Percentiles rank a stretch among this genome's conserved stretches.
phyloP scores from a whole-genome alignment of 2,113 vertebrate genomes.

The Micronycteris hirsuta region DNA sequence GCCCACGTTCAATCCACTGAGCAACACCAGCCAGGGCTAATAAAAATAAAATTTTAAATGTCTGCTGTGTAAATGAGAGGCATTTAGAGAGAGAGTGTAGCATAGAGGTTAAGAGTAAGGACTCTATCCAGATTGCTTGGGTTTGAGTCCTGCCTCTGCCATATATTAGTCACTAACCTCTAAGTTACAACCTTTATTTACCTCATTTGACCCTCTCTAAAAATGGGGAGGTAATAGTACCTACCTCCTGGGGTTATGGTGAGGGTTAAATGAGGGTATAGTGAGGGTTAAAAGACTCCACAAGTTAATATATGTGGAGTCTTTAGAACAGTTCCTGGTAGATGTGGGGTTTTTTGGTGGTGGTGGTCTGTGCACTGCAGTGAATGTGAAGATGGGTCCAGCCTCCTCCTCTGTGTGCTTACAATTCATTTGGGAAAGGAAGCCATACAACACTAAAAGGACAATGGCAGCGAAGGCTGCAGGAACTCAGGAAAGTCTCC shows the following conservation, averaged over 20 bases:
- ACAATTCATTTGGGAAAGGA: not conserved
- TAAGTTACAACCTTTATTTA: not conserved
- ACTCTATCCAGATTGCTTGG: not conserved
- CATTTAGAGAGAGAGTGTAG: not conserved
- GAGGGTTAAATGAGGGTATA: not conserved
- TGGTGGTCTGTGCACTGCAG: not conserved
- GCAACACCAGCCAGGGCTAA: too few species aligned
- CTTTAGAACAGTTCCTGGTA: not conserved
- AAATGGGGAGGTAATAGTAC: not conserved
- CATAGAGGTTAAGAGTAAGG: not conserved
- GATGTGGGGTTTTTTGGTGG: not conserved
- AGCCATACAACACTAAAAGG: not conserved
- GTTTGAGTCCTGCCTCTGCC: not conserved
- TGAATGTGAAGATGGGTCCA: not conserved
- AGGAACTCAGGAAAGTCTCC: not conserved
- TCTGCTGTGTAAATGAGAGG: not conserved
- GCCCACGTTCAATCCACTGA: too few species aligned
- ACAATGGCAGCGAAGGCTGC: not conserved
- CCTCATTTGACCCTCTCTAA: not conserved
- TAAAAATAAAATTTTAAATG: not conserved
- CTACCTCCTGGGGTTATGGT: not conserved
- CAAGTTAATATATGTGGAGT: not conserved
- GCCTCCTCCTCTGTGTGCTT: not conserved
- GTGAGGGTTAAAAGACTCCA: not conserved
- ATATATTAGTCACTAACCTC: not conserved